Evolutionary conservation across 2,797 vertebrate genomes (phyloP).

Genomic region (Apogon talboti): DNA sequence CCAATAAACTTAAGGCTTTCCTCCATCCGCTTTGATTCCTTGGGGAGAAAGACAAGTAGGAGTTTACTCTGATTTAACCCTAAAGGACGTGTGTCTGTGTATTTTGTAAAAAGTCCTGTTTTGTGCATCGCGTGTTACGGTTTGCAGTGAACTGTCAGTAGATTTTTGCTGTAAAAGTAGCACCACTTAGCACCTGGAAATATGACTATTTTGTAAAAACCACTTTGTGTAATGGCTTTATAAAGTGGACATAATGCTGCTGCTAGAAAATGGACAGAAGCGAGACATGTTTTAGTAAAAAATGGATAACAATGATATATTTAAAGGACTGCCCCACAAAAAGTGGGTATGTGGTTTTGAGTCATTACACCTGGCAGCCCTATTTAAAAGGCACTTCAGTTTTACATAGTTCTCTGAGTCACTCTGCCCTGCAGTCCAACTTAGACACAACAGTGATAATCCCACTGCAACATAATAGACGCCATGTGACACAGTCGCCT

Average conservation of each 20-base stretch:
- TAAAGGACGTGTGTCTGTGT: background rate
- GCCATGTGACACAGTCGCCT: conserved; percentile 11
- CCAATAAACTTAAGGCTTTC: conserved; percentile 29
- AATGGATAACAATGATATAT: background rate
- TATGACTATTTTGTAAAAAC: background rate
- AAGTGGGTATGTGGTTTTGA: background rate
- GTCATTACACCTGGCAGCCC: background rate
- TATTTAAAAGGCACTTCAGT: conserved; percentile 27
- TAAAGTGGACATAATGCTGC: conserved; percentile 9
- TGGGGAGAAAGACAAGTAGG: conserved; percentile 15
- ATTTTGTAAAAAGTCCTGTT: background rate
- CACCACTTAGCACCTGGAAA: conserved; percentile 5
- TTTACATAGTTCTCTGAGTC: conserved; percentile 14
- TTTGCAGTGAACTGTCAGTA: background rate
- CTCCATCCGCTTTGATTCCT: conserved; percentile 38
- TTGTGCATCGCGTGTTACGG: background rate
- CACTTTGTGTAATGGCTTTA: conserved; percentile 5
- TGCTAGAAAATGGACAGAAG: background rate
- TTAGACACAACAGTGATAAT: conserved; percentile 35
- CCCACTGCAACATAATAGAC: conserved; percentile 22
- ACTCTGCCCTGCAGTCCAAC: conserved; percentile 9
- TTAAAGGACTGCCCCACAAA: background rate
- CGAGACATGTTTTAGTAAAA: background rate
- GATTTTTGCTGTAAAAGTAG: too few species aligned
- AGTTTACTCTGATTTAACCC: conserved; percentile 4